phyloP scores from a whole-genome alignment of 2,113 vertebrate species.

The Oreamnos americanus region DNA sequence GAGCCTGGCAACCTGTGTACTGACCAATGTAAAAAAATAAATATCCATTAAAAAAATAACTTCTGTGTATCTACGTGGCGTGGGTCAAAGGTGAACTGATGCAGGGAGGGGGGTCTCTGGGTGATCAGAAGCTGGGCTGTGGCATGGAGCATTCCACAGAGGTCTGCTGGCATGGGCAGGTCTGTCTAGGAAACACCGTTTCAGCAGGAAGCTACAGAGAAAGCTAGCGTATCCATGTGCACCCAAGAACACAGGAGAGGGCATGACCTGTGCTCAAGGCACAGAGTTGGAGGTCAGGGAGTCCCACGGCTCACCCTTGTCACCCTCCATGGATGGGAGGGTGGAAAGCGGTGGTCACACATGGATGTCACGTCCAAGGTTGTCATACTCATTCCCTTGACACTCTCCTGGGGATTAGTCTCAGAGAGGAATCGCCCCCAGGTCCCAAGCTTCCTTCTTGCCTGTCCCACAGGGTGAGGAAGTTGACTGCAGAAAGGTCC shows the following conservation, averaged over 20 bases:
- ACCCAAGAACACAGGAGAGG: not conserved
- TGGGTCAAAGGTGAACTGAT: slow-evolving; percentile 22
- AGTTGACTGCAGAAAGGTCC: not conserved
- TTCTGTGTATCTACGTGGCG: slow-evolving; percentile 34
- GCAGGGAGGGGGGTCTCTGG: not conserved
- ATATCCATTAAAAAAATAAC: slow-evolving; percentile 72
- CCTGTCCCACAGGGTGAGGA: not conserved
- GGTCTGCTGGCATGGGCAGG: not conserved
- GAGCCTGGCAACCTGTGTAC: slow-evolving; percentile 41
- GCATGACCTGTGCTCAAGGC: not conserved
- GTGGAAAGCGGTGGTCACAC: not conserved
- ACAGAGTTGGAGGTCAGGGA: fast-evolving
- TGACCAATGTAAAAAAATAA: slow-evolving; percentile 77
- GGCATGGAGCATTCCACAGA: not conserved
- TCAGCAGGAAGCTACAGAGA: not conserved
- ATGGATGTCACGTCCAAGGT: fast-evolving
- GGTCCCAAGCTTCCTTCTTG: not conserved
- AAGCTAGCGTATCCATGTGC: not conserved
- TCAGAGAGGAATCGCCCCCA: fast-evolving
- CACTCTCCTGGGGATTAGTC: not conserved
- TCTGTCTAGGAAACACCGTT: slow-evolving; percentile 75
- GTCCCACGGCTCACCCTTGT: fast-evolving
- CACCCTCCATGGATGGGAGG: not conserved
- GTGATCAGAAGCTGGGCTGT: slow-evolving; percentile 62
- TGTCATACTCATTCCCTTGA: not conserved